Evolutionary conservation across 2,888 invertebrate genomes (phyloP).

Genomic region (Himalopsyche kuldschensis): DNA sequence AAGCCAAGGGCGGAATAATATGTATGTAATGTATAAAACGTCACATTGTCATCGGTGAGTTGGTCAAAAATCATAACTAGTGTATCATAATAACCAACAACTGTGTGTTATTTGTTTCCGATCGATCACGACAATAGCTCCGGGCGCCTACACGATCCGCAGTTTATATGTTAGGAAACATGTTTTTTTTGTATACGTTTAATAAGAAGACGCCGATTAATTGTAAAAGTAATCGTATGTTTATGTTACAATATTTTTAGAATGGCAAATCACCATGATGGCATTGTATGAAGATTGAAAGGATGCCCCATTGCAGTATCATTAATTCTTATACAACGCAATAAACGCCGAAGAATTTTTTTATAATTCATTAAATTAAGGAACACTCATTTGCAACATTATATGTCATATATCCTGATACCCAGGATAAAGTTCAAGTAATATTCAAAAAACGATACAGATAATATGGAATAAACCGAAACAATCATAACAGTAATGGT

Average conservation of each 20-base stretch:
- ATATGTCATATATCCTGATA: too few relatives aligned
- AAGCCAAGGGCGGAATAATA: background rate
- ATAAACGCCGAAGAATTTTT: too few relatives aligned
- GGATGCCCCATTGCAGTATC: too few relatives aligned
- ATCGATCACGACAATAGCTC: background rate
- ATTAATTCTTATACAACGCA: too few relatives aligned
- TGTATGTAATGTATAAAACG: background rate
- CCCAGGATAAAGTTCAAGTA: too few relatives aligned
- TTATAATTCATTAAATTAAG: too few relatives aligned
- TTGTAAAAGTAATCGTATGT: background rate
- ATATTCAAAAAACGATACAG: too few relatives aligned
- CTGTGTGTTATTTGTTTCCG: background rate
- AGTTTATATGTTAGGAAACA: background rate
- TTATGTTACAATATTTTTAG: background rate
- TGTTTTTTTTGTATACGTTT: background rate
- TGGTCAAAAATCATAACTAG: background rate
- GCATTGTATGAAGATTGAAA: background rate
- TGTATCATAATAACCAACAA: background rate
- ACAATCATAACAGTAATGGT: too few relatives aligned
- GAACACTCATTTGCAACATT: too few relatives aligned
- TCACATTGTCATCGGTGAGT: background rate
- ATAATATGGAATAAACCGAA: too few relatives aligned
- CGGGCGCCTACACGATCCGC: background rate
- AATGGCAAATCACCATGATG: background rate
- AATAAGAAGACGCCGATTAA: background rate